Percentiles rank a stretch among this genome's conserved stretches.
phyloP scores from a whole-genome alignment of 2,888 invertebrate species.

The Nowickia ferox region DNA sequence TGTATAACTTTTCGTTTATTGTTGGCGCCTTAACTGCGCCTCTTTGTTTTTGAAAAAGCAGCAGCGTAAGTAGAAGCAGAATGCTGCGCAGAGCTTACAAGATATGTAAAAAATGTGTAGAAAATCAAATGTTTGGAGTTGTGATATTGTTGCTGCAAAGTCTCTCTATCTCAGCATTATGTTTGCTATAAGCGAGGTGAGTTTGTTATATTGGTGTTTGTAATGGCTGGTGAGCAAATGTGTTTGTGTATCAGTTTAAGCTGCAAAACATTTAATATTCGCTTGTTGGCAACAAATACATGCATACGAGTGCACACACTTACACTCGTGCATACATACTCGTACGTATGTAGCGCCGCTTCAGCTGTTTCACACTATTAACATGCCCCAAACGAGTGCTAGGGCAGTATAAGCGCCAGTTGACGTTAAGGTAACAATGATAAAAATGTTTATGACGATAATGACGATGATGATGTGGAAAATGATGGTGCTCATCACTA shows the following conservation, averaged over 20 bases:
- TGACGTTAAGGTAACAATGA: conserved; percentile 28
- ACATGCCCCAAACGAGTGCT: conserved; percentile 8
- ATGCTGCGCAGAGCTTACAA: no score
- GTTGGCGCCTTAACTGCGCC: no score
- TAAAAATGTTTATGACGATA: conserved; percentile 41
- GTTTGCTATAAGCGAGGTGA: background rate
- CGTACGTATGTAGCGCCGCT: background rate
- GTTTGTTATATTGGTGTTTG: conserved; percentile 1
- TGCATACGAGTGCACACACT: no score
- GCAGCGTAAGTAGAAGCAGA: no score
- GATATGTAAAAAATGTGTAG: no score
- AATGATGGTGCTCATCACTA: conserved; percentile 37
- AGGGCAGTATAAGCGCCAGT: background rate
- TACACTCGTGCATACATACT: no score
- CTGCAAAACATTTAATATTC: conserved; percentile 50
- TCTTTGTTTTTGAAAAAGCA: no score
- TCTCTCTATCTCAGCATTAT: background rate
- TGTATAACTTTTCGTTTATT: no score
- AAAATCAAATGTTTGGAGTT: no score
- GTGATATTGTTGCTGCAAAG: no score
- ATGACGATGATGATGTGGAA: conserved; percentile 45
- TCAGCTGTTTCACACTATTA: conserved; percentile 35
- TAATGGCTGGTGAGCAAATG: background rate
- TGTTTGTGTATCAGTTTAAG: background rate
- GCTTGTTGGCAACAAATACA: conserved; percentile 24